Evolutionary conservation across 2,113 vertebrate species (phyloP), one percentile per base, ranked within the genome.

Genomic region (Neotragus moschatus): DNA sequence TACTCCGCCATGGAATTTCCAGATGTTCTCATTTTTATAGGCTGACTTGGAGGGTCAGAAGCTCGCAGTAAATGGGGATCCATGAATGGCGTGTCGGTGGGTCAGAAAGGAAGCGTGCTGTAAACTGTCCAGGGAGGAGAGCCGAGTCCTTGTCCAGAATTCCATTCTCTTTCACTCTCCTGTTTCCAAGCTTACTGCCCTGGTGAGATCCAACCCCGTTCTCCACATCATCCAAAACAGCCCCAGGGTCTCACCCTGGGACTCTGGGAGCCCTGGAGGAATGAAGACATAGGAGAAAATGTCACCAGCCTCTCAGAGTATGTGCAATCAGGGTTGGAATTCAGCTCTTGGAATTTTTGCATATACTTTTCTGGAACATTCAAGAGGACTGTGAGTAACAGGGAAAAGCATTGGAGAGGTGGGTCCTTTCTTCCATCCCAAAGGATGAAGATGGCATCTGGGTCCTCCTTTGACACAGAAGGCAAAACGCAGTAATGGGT

Each of bases 11-110:
- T 75, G 70, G 58, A 84, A 88, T 88, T 97, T 73, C 95, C 96
- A 96, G 85, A 92, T 93, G 92, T 85, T 92, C 92, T 93, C n/a
- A 3, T 49, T 93, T 84, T 86, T 70, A 63, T 6, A 88, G 82
- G 58, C 84, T 84, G 25, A 2, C 33, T 1, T 66, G 49, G 63
- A 96, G 56, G 26, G 66, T 70, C 87, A 26, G 88, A 61, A 33
- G 81, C 30, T 56, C 28, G 2, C 28, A 33, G 2, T 28, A n/a
- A 85, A 89, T 11, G 56, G 70, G 61, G 36, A 73, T 30, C 60
- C 25, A 1, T 15, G 90, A 90, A 86, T 21, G 23, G 60, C n/a
- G 1, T 70, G 13, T 30, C 75, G 63, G 66, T 28, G 25, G 26
- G 6, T 70, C 60, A 21, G 66, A 84, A 63, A 25, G 26, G 73